These are phyloP conservation scores for Prionailurus bengalensis DNA, from an alignment of 2,113 vertebrate genomes.

Conservation along the genomic window DNA sequence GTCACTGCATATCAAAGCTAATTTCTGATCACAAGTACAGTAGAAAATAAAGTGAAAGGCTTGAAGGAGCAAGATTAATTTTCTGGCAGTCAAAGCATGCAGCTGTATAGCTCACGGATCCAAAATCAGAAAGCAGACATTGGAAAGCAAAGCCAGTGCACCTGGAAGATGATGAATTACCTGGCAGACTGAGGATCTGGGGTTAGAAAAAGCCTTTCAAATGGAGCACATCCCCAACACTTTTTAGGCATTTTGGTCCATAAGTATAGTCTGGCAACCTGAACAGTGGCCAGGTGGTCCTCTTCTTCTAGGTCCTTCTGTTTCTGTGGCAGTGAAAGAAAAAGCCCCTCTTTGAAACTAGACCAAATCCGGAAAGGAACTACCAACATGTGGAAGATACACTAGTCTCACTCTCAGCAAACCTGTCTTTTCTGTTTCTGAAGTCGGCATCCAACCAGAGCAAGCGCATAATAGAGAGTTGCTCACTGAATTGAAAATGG, in stretches of 20 bases:
- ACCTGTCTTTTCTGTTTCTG: neutral
- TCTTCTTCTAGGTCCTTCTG: conserved; percentile 48
- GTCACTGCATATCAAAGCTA: conserved; percentile 43
- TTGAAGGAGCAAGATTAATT: conserved; percentile 49
- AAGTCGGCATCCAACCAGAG: neutral
- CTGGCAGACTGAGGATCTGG: neutral
- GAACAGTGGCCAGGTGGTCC: neutral
- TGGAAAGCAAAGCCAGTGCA: conserved; percentile 44
- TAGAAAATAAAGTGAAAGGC: conserved; percentile 52
- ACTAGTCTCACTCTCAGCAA: neutral
- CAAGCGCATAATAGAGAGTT: neutral
- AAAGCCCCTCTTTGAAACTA: neutral
- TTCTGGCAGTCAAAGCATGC: conserved; percentile 69
- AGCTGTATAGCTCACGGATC: conserved; percentile 36
- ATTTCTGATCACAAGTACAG: conserved; percentile 58
- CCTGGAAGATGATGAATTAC: conserved; percentile 8
- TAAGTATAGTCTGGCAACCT: neutral
- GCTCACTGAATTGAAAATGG: neutral
- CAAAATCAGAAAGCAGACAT: neutral
- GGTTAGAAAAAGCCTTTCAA: conserved; percentile 50
- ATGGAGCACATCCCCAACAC: neutral
- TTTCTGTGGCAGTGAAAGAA: conserved; percentile 33
- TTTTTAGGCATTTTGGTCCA: conserved; percentile 44
- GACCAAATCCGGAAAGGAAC: conserved; percentile 50
- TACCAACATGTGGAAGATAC: neutral